These are phyloP conservation scores for Trigoniulus corallinus DNA, from an alignment of 1,140 invertebrate species.

Conservation along the genomic window DNA sequence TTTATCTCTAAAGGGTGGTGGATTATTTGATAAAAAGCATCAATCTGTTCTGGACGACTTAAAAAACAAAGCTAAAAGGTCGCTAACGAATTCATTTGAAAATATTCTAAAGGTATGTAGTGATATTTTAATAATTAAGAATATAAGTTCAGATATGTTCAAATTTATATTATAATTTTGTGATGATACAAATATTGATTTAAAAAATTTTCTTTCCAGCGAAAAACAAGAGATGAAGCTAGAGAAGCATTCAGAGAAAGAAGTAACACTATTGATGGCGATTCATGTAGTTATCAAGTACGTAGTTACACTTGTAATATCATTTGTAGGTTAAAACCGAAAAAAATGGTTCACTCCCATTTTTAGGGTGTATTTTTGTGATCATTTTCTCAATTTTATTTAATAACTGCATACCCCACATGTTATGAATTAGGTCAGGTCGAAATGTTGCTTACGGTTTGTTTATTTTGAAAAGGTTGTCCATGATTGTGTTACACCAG, in stretches of 20 bases:
- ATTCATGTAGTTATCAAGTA: not conserved
- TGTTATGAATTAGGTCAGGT: no score
- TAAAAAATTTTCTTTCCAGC: constrained; percentile 11
- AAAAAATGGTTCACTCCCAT: no score
- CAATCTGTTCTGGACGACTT: constrained; percentile 22
- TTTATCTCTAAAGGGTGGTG: not conserved
- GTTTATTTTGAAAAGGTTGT: not conserved
- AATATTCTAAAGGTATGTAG: constrained; percentile 23
- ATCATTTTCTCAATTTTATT: no score
- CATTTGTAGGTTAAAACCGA: not conserved
- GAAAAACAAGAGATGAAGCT: not conserved
- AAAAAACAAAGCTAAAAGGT: constrained; percentile 27
- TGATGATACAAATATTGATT: no score
- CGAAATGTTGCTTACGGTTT: no score
- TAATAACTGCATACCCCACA: no score
- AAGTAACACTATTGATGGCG: not conserved
- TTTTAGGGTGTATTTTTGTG: no score
- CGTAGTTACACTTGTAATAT: not conserved
- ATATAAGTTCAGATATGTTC: no score
- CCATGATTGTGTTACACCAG: not conserved
- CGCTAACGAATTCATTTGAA: constrained; percentile 29
- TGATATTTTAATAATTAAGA: not conserved
- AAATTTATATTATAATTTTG: no score
- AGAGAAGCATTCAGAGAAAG: not conserved
- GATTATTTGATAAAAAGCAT: constrained; percentile 9